These are phyloP conservation scores for Parnassius orleans DNA, from an alignment of 2,888 invertebrate species.

Conservation along the genomic window DNA sequence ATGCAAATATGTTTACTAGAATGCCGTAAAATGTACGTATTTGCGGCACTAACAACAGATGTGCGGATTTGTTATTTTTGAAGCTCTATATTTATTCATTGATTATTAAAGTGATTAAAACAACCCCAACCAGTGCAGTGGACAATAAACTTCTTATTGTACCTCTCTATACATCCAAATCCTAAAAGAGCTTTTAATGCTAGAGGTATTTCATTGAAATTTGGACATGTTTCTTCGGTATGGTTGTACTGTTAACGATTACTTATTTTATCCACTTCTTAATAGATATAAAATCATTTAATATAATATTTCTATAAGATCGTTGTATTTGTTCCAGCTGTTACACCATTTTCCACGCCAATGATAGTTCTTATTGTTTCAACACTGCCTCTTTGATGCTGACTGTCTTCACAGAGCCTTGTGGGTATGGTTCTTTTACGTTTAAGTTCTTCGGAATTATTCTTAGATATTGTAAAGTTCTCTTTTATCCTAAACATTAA, in stretches of 20 bases:
- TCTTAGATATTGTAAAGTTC: conserved; percentile 3
- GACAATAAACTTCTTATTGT: conserved; percentile 9
- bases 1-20: background rate
- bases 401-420: conserved; percentile 2
- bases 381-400: conserved; percentile 11
- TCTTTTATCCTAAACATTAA: conserved; percentile 18
- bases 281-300: background rate
- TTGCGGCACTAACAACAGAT: too few species aligned
- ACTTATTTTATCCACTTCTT: background rate
- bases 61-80: background rate
- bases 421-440: conserved; percentile 15
- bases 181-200: background rate
- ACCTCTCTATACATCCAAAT: conserved; percentile 11
- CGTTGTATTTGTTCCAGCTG: conserved; percentile 4
- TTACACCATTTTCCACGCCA: conserved; percentile 2
- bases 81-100: background rate
- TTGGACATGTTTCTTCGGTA: background rate
- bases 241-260: background rate
- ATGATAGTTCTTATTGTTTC: conserved; percentile 11
- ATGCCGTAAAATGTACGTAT: too few species aligned
- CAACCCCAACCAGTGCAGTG: conserved; percentile 19
- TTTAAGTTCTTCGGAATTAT: conserved; percentile 11
- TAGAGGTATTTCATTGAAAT: background rate
- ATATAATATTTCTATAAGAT: conserved; percentile 4
- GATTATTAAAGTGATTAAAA: background rate